A percentile compares a stretch with the other conserved stretches of the same genome.
Evolutionary conservation across 1,140 invertebrate genomes (phyloP).

Genomic region (Varroa destructor): DNA sequence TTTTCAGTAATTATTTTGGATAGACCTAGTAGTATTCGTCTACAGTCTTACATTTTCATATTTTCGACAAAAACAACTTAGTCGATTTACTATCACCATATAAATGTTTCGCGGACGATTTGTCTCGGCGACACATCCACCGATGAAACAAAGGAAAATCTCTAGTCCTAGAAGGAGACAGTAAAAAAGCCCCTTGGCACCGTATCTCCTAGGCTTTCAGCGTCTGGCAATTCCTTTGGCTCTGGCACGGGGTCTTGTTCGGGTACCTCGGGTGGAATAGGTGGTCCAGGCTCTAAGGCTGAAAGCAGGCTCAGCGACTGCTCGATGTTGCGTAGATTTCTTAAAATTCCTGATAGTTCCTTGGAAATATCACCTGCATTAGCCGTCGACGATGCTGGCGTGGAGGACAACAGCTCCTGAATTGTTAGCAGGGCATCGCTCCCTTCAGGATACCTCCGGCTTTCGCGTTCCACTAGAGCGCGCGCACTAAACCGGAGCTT

Average conservation of each 20-base stretch:
- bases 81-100: too few species aligned
- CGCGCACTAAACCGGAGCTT: constrained; percentile 45
- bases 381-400: neutral
- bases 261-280: neutral
- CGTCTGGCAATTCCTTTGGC: constrained; percentile 7
- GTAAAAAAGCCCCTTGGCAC: constrained; percentile 22
- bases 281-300: constrained; percentile 6
- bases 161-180: neutral
- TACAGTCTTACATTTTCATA: too few species aligned
- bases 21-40: too few species aligned
- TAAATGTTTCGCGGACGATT: too few species aligned
- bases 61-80: too few species aligned
- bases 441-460: constrained; percentile 34
- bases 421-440: constrained; percentile 6
- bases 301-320: neutral
- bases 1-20: too few species aligned
- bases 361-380: constrained; percentile 8
- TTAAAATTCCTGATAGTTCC: constrained; percentile 2
- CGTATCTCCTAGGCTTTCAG: constrained; percentile 8
- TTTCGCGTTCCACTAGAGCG: constrained; percentile 38
- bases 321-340: constrained; percentile 15
- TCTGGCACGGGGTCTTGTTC: neutral
- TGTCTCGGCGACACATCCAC: too few species aligned
- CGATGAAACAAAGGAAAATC: too few species aligned
- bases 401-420: constrained; percentile 5